These are phyloP conservation scores for Himantopus leucocephalus DNA, from an alignment of 2,113 vertebrate genomes.

Conservation along the genomic window DNA sequence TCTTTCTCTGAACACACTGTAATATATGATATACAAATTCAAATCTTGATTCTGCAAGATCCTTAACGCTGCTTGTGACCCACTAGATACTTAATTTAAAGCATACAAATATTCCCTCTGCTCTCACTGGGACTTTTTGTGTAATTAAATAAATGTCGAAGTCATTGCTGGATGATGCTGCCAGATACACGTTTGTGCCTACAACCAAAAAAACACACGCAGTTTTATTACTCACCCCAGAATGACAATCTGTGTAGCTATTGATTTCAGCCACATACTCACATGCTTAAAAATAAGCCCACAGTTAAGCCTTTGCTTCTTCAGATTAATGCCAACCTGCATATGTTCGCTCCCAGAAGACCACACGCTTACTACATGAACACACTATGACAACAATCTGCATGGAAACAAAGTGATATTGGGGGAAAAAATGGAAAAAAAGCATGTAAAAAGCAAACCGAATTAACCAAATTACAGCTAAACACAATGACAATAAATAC, in stretches of 20 bases:
- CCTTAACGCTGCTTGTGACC: not conserved
- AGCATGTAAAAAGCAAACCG: not conserved
- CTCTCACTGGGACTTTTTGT: not conserved
- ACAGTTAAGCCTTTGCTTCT: not conserved
- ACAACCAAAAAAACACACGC: not conserved
- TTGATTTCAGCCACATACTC: not conserved
- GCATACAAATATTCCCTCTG: not conserved
- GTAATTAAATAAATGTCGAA: conserved; percentile 28
- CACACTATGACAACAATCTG: not conserved
- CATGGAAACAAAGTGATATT: not conserved
- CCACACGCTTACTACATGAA: not conserved
- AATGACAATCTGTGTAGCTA: not conserved
- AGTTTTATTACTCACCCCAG: not conserved
- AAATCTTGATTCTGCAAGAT: not conserved
- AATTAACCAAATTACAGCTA: conserved; percentile 48
- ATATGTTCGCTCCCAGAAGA: not conserved
- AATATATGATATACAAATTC: not conserved
- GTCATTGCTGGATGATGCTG: not conserved
- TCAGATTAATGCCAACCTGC: not conserved
- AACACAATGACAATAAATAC: conserved; percentile 59
- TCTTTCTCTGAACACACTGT: not conserved
- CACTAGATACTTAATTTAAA: conserved; percentile 11
- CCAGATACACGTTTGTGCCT: not conserved
- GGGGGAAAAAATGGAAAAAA: not conserved
- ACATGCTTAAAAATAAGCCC: not conserved